Percentiles rank a stretch among this genome's conserved stretches.
These are phyloP conservation scores for Microcebus tavaratra DNA, from an alignment of 2,113 vertebrate species.

Conservation along the genomic window DNA sequence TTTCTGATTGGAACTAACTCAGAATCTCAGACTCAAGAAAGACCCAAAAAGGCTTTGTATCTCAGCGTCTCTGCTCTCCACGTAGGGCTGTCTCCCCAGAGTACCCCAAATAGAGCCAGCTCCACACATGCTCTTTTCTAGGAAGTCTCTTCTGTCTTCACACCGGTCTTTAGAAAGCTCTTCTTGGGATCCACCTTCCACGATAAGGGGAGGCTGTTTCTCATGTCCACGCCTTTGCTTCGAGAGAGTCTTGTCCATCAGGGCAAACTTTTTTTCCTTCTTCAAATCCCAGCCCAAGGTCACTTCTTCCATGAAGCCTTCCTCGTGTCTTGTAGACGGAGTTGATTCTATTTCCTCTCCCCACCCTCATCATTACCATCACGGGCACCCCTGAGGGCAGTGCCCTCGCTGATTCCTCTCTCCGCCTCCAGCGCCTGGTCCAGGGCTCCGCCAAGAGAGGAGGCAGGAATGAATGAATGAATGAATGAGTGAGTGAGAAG, in stretches of 20 bases:
- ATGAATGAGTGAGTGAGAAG: neutral
- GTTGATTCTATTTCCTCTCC: neutral
- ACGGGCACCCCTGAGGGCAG: neutral
- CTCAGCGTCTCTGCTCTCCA: neutral
- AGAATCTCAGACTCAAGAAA: neutral
- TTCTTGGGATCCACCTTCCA: neutral
- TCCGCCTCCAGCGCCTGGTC: neutral
- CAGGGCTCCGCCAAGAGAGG: neutral
- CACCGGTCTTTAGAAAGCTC: neutral
- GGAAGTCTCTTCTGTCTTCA: neutral
- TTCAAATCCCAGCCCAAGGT: neutral
- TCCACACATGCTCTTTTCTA: neutral
- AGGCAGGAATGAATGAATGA: neutral
- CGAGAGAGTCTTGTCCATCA: neutral
- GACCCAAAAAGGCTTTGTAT: neutral
- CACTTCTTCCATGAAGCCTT: neutral
- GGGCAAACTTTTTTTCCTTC: neutral
- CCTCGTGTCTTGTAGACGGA: neutral
- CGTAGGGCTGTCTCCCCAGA: neutral
- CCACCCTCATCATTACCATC: fast-evolving
- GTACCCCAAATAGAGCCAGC: neutral
- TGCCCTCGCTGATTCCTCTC: neutral
- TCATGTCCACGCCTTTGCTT: neutral
- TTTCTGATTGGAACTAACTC: neutral
- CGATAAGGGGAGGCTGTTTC: neutral